Conservation (phyloP, 2,113 vertebrate genomes). For the Xiphophorus couchianus region DNA sequence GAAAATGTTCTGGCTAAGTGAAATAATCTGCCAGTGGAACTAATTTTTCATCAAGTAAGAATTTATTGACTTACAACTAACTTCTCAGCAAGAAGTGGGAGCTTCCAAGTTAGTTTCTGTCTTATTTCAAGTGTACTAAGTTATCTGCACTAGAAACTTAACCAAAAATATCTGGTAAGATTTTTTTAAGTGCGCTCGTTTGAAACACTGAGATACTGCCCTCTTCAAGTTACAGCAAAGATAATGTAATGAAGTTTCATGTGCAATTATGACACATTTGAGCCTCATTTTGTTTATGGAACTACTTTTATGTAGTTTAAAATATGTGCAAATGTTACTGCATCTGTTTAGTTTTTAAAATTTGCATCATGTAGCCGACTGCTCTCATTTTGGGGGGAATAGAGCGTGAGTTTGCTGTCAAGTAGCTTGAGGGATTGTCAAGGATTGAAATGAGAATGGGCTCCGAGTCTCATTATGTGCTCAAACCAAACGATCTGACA, state of each 20-base stretch:
- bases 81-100: too few relatives aligned
- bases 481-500: not conserved
- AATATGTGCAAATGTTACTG: not conserved
- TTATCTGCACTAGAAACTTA: too few relatives aligned
- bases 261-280: not conserved
- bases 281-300: not conserved
- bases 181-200: too few relatives aligned
- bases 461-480: not conserved
- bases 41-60: too few relatives aligned
- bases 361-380: not conserved
- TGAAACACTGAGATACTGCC: too few relatives aligned
- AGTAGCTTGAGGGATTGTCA: constrained; percentile 12
- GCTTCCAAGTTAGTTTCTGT: too few relatives aligned
- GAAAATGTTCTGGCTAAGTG: too few relatives aligned
- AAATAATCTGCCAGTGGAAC: too few relatives aligned
- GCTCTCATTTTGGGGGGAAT: constrained; percentile 7
- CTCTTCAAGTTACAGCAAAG: too few relatives aligned
- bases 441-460: constrained; percentile 6
- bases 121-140: too few relatives aligned
- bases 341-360: not conserved
- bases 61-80: too few relatives aligned
- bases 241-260: not conserved
- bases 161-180: too few relatives aligned
- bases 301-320: not conserved
- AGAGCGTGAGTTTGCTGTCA: constrained; percentile 27